Conservation (phyloP, 2,797 vertebrate species). For the Eulemur rubriventer region DNA sequence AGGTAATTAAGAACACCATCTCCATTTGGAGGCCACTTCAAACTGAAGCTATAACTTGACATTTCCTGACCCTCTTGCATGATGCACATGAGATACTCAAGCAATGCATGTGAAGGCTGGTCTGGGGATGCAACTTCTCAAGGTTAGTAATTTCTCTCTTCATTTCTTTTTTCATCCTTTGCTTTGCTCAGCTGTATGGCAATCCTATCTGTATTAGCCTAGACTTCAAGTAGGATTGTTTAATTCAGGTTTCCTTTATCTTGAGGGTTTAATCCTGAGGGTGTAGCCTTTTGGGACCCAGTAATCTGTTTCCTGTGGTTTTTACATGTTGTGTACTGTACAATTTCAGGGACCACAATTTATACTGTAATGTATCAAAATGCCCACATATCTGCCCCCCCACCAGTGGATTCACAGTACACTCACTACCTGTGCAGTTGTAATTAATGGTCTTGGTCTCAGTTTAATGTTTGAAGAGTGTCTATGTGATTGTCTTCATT, state of each 20-base stretch:
- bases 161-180: not conserved
- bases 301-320: not conserved
- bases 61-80: not conserved
- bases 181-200: not conserved
- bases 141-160: not conserved
- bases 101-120: not conserved
- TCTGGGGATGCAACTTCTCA: not conserved
- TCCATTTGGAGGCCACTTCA: no score
- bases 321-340: not conserved
- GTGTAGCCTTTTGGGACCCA: not conserved
- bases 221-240: not conserved
- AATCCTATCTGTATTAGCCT: not conserved
- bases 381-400: rapidly evolving
- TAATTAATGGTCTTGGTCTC: not conserved
- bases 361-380: not conserved
- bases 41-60: not conserved
- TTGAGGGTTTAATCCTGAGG: not conserved
- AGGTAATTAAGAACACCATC: no score
- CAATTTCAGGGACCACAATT: not conserved
- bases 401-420: not conserved
- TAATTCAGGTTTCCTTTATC: not conserved
- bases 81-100: rapidly evolving
- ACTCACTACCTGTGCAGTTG: not conserved
- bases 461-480: not conserved
- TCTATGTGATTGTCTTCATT: not conserved